A percentile compares a stretch with the other conserved stretches of the same genome.
Conservation (phyloP, 2,888 invertebrate species). For the Hydrotaea cyrtoneurina region DNA sequence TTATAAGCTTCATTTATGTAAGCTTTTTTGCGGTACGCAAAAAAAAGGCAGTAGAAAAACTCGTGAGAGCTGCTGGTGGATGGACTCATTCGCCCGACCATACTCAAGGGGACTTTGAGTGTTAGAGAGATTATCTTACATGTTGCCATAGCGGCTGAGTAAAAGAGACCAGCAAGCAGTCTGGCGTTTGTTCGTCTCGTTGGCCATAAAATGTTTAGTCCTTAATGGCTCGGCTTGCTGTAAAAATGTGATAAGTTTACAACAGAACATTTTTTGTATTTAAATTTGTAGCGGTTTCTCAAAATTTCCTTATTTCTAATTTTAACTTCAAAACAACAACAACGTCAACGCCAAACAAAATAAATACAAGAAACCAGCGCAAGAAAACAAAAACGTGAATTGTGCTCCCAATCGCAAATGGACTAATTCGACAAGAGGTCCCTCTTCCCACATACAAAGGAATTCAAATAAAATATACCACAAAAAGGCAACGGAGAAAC, state of each 20-base stretch:
- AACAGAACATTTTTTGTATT: conserved; percentile 48
- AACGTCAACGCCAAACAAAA: conserved; percentile 8
- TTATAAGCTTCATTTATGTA: conserved; percentile 33
- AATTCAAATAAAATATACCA: not conserved
- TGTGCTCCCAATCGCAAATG: not conserved
- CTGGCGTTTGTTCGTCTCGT: conserved; percentile 5
- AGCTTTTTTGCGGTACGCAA: conserved; percentile 13
- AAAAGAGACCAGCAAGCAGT: not conserved
- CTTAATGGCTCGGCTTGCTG: conserved; percentile 60
- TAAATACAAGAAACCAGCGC: not conserved
- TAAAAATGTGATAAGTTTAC: conserved; percentile 57
- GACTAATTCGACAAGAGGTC: not conserved
- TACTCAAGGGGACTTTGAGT: conserved; percentile 35
- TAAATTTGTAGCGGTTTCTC: conserved; percentile 62
- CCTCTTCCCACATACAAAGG: not conserved
- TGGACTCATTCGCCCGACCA: not conserved
- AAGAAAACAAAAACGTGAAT: conserved; percentile 20
- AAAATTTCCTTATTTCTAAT: conserved; percentile 38
- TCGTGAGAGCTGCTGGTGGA: not conserved
- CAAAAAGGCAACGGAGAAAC: conserved; percentile 14
- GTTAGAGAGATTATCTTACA: conserved; percentile 3
- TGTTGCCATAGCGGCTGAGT: not conserved
- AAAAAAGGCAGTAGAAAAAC: not conserved
- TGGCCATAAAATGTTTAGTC: conserved; percentile 46
- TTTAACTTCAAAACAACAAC: conserved; percentile 44